Conservation (phyloP, 2,888 invertebrate species). For the Lutraria lutraria region DNA sequence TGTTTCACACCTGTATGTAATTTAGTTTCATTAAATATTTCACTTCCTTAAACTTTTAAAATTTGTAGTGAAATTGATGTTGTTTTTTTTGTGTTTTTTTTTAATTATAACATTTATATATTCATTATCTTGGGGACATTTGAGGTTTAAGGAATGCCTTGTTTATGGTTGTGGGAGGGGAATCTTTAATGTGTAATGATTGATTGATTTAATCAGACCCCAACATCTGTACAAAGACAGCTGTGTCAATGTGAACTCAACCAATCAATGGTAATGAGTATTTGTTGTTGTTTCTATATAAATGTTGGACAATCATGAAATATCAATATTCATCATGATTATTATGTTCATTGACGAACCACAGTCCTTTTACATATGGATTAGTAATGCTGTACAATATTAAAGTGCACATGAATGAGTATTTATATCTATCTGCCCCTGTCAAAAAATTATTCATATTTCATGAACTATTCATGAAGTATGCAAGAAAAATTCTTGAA, state of each 20-base stretch:
- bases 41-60: not conserved
- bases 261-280: not conserved
- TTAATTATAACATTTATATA: not conserved
- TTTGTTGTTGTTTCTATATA: not conserved
- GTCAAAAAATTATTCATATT: too few species aligned
- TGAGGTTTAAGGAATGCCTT: not conserved
- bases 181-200: not conserved
- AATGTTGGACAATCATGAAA: not conserved
- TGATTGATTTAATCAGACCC: not conserved
- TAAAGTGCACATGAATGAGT: not conserved
- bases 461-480: too few species aligned
- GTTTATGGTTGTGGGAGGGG: not conserved
- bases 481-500: too few species aligned
- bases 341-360: not conserved
- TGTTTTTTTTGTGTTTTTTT: not conserved
- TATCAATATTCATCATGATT: not conserved
- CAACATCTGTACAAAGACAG: conserved; percentile 20
- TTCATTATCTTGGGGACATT: not conserved
- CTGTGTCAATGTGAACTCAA: conserved; percentile 24
- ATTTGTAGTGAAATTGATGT: not conserved
- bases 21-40: not conserved
- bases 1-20: not conserved
- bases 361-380: not conserved
- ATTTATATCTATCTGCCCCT: too few species aligned
- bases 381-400: not conserved